These are phyloP conservation scores for Hirudo medicinalis DNA, from an alignment of 1,140 invertebrate genomes.

Conservation along the genomic window DNA sequence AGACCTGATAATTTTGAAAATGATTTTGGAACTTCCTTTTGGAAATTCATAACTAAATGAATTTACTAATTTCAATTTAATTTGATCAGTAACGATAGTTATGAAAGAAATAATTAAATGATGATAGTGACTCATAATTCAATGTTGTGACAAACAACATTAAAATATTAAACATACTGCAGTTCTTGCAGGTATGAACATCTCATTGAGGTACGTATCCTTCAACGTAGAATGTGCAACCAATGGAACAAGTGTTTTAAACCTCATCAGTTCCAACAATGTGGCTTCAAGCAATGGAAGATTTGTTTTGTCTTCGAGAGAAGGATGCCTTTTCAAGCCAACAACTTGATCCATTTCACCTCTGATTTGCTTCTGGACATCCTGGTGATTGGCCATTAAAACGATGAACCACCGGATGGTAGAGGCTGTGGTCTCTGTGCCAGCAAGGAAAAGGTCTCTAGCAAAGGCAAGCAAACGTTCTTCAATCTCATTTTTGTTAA, in stretches of 20 bases:
- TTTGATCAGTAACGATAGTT: no score
- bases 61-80: no score
- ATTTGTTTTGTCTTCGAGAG: neutral
- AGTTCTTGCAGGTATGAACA: neutral
- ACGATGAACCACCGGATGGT: constrained; percentile 45
- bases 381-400: neutral
- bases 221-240: neutral
- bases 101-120: no score
- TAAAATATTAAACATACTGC: constrained; percentile 29
- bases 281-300: neutral
- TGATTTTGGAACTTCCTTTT: no score
- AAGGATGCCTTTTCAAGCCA: neutral
- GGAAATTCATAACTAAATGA: no score
- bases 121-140: no score
- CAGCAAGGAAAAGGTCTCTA: constrained; percentile 70
- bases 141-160: no score
- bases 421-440: constrained; percentile 73
- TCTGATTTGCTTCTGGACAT: neutral
- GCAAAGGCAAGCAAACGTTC: no score
- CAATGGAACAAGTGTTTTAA: neutral
- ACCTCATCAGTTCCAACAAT: neutral
- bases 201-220: neutral
- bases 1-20: neutral
- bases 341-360: neutral
- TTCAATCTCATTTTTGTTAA: neutral